Percentiles rank a stretch among this genome's conserved stretches.
These are phyloP conservation scores for Rhamnusium bicolor DNA, from an alignment of 2,888 invertebrate genomes.

Conservation along the genomic window DNA sequence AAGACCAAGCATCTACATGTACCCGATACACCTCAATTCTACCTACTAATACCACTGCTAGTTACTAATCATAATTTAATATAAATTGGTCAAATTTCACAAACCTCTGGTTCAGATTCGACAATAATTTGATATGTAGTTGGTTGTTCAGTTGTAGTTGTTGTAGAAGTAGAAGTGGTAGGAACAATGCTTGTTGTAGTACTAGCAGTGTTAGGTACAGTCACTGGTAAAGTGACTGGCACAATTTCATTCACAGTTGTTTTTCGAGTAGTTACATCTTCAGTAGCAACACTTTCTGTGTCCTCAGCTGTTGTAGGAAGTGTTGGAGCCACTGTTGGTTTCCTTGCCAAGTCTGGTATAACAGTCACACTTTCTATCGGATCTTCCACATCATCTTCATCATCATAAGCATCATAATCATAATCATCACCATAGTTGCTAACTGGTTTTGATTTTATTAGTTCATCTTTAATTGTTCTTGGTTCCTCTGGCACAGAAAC, in stretches of 20 bases:
- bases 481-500: slow-evolving; percentile 33
- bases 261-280: slow-evolving; percentile 43
- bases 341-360: slow-evolving; percentile 57
- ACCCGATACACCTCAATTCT: too few species aligned
- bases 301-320: too few species aligned
- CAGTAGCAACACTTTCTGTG: slow-evolving; percentile 45
- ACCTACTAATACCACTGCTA: too few species aligned
- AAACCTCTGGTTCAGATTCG: slow-evolving; percentile 53
- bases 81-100: too few species aligned
- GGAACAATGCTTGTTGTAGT: slow-evolving; percentile 58
- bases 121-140: slow-evolving; percentile 55
- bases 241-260: slow-evolving; percentile 48
- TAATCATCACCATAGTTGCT: slow-evolving; percentile 66
- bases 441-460: slow-evolving; percentile 37
- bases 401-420: slow-evolving; percentile 72
- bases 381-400: slow-evolving; percentile 67
- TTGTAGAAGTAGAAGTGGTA: slow-evolving; percentile 30
- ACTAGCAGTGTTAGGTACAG: slow-evolving; percentile 41
- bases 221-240: slow-evolving; percentile 28
- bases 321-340: slow-evolving; percentile 48
- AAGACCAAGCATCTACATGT: too few species aligned
- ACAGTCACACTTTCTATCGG: slow-evolving; percentile 68
- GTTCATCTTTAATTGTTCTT: slow-evolving; percentile 34
- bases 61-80: too few species aligned
- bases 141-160: slow-evolving; percentile 43